These are phyloP conservation scores for Neopelma chrysocephalum DNA, from an alignment of 2,797 vertebrate genomes.

Conservation along the genomic window DNA sequence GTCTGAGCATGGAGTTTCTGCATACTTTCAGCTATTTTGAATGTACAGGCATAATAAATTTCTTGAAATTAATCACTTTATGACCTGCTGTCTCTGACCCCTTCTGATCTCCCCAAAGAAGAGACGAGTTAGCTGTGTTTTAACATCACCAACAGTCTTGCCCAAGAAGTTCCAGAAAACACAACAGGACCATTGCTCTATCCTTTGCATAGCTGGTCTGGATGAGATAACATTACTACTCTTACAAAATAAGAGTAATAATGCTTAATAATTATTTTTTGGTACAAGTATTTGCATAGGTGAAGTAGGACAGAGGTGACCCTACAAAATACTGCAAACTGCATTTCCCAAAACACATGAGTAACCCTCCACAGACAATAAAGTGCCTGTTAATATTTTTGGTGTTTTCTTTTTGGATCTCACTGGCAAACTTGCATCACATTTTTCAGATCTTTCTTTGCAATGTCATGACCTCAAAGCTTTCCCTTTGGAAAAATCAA, in stretches of 20 bases:
- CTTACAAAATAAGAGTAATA: not conserved
- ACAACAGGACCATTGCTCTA: not conserved
- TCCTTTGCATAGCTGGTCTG: not conserved
- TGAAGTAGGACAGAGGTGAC: not conserved
- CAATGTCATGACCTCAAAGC: not conserved
- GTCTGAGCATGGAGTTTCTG: not conserved
- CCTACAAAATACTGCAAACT: not conserved
- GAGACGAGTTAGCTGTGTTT: not conserved
- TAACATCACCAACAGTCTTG: not conserved
- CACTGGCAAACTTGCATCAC: not conserved
- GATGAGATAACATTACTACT: not conserved
- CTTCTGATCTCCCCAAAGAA: not conserved
- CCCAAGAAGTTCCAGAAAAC: not conserved
- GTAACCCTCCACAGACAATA: not conserved
- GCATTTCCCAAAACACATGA: not conserved
- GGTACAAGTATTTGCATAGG: not conserved
- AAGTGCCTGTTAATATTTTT: not conserved
- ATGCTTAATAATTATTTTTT: not conserved
- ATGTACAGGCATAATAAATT: not conserved
- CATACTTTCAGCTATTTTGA: not conserved
- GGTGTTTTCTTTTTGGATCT: not conserved
- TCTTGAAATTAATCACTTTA: not conserved
- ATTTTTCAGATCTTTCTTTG: not conserved
- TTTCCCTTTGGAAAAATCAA: slow-evolving; percentile 11
- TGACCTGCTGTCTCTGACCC: not conserved